Evolutionary conservation across 2,888 invertebrate species (phyloP), one percentile per base, ranked within the genome.

Genomic region (Chromoteleia sp.): DNA sequence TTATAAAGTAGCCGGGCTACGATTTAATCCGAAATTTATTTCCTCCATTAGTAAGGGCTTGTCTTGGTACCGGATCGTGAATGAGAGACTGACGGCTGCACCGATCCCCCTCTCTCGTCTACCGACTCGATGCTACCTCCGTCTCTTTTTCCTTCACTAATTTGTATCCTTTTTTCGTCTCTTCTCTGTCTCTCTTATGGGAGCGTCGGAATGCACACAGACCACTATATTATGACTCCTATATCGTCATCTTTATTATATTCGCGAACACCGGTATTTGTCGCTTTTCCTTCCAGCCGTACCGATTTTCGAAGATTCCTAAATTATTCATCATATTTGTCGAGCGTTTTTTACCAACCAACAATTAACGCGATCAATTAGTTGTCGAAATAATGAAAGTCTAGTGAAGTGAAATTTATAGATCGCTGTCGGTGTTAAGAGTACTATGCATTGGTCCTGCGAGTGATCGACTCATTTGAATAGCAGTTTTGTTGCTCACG

Each of bases 21-120:
- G 91, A 91, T 91, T 91, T 91, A 91, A 91, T 91, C 91, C 91
- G 88, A 91, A 91, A 91, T 91, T 91, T 91, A 91, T 91, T 90
- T 90, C 88, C 90, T 91, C 91, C 91, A 91, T 91, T 91, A 91
- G 91, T 91, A 91, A 91, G 91, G 91, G 91, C 91, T 91, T 91
- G 90, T 90, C 91, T 89, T 87, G 89, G 84, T 86, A 85, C 82
- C 85, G 86, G 84, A 88, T 87, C 87, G 88, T 89, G 90, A 90
- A 89, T 88, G 89, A 91, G 90, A 90, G 89, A 88, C 89, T 87
- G 87, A 88, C 88, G 86, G 68, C 76, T 76, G 61, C 56, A 84
- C 36, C 68, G 30, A 63, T 48, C 75, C 43, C 56, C 48, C 7
- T 59, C 33, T 25, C 41, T 8, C 33, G 7, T 33, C 33, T 8